A percentile compares a stretch with the other conserved stretches of the same genome.
These are phyloP conservation scores for Nemotelus nigrinus DNA, from an alignment of 2,888 invertebrate genomes.

Conservation along the genomic window DNA sequence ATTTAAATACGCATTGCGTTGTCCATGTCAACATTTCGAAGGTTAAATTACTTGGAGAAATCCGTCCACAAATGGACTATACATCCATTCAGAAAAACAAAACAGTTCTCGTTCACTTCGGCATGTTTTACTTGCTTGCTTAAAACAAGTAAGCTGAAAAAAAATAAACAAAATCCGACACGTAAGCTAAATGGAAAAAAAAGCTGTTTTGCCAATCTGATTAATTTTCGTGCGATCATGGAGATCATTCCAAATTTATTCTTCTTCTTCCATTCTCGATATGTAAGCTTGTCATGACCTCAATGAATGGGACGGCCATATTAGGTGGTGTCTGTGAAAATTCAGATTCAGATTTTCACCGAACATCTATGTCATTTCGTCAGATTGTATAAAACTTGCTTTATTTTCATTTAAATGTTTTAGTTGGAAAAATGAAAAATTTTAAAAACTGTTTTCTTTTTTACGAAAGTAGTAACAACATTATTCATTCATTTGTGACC, in stretches of 20 bases:
- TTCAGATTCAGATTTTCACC: too few relatives aligned
- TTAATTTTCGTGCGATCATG: not conserved
- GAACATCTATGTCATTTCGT: too few relatives aligned
- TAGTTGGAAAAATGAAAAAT: constrained; percentile 37
- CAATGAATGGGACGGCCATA: constrained; percentile 19
- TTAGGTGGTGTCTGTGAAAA: not conserved
- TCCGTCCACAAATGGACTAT: too few relatives aligned
- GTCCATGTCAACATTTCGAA: too few relatives aligned
- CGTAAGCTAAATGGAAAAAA: not conserved
- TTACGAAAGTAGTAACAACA: not conserved
- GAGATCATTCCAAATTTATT: not conserved
- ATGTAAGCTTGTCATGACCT: constrained; percentile 16
- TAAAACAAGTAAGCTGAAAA: not conserved
- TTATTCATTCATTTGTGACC: too few relatives aligned
- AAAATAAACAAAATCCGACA: not conserved
- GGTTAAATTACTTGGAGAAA: too few relatives aligned
- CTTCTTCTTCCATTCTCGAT: constrained; percentile 3
- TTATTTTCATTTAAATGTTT: not conserved
- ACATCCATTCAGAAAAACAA: too few relatives aligned
- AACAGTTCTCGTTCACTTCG: too few relatives aligned
- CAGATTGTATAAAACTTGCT: too few relatives aligned
- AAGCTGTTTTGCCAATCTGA: not conserved
- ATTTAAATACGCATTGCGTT: too few relatives aligned
- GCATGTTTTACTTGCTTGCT: too few relatives aligned
- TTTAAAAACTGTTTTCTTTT: constrained; percentile 1